Conservation (phyloP, 2,888 invertebrate species). For the Caenorhabditis japonica region DNA sequence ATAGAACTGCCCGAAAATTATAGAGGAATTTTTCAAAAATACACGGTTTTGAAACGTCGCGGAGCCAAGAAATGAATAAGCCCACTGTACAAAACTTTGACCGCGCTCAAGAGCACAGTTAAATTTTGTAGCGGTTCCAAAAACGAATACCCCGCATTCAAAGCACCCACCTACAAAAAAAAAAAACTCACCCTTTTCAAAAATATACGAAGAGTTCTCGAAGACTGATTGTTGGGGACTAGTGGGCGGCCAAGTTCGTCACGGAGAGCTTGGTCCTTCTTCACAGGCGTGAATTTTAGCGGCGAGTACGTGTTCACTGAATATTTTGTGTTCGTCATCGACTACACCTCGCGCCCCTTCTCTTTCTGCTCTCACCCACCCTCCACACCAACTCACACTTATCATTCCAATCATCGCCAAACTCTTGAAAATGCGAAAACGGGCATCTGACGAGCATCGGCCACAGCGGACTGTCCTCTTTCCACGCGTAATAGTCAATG, state of each 20-base stretch:
- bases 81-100: no score
- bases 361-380: no score
- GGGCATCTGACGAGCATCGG: constrained; percentile 77
- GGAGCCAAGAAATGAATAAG: no score
- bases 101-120: no score
- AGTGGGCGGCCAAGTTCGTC: constrained; percentile 43
- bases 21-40: no score
- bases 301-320: constrained; percentile 31
- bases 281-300: constrained; percentile 32
- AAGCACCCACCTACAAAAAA: no score
- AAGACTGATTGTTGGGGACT: constrained; percentile 12
- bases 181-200: constrained; percentile 86
- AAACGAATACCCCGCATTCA: no score
- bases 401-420: constrained; percentile 51
- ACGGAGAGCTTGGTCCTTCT: constrained; percentile 10
- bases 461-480: constrained; percentile 89
- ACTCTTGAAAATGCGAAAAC: constrained; percentile 32
- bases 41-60: no score
- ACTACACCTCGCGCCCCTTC: no score
- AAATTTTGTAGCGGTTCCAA: no score
- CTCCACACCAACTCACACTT: constrained; percentile 34
- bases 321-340: no score
- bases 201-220: constrained; percentile 81
- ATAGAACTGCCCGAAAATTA: no score
- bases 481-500: constrained; percentile 92